phyloP scores from a whole-genome alignment of 2,888 invertebrate genomes.

The Stenchaetothrips biformis region DNA sequence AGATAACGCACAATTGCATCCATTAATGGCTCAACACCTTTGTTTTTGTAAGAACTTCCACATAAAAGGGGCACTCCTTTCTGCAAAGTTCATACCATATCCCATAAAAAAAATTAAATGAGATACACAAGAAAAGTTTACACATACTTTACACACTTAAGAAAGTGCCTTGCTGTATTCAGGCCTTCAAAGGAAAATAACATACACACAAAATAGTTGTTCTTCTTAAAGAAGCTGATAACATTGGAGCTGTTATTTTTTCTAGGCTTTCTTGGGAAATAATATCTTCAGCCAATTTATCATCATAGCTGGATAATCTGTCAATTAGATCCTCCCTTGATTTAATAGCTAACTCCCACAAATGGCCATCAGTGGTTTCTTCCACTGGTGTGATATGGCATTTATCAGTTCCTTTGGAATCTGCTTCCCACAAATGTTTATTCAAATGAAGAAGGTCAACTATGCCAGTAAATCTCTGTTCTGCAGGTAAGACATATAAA shows the following conservation, averaged over 20 bases:
- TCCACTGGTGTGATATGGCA: background rate
- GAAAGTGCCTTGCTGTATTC: no score
- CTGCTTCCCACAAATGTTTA: conserved; percentile 64
- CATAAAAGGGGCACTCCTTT: conserved; percentile 73
- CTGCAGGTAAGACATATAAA: conserved; percentile 42
- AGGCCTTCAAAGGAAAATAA: background rate
- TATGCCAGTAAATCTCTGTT: conserved; percentile 54
- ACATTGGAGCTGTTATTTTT: conserved; percentile 53
- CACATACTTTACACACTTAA: no score
- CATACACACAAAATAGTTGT: conserved; percentile 37
- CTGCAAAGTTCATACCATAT: conserved; percentile 40
- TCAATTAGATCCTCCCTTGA: conserved; percentile 68
- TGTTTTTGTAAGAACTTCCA: conserved; percentile 91
- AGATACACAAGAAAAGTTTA: no score
- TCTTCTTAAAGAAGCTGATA: conserved; percentile 62
- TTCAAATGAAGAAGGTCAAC: conserved; percentile 73
- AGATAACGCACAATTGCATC: conserved; percentile 76
- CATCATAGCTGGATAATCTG: conserved; percentile 72
- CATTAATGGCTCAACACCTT: conserved; percentile 86
- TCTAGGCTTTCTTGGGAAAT: conserved; percentile 66
- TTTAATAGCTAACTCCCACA: conserved; percentile 55
- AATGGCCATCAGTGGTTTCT: conserved; percentile 45
- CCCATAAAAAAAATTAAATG: no score
- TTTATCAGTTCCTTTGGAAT: conserved; percentile 32
- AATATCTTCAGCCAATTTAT: conserved; percentile 64